Evolutionary conservation across 2,797 vertebrate species (phyloP), one percentile per base, ranked within the genome.

Genomic region (Apogon talboti): DNA sequence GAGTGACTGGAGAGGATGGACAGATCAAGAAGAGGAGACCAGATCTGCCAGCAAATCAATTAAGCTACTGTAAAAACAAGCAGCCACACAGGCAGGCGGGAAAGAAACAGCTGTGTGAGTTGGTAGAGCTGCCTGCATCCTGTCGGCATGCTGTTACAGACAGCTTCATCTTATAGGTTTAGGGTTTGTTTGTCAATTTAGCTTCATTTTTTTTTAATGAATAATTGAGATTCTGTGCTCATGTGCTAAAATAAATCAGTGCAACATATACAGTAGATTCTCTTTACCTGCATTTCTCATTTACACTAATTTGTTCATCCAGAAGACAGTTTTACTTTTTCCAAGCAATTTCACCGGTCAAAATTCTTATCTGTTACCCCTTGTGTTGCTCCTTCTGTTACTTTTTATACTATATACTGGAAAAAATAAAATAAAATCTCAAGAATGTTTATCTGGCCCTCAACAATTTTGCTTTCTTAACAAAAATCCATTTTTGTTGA

Each of bases 401-500:
- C 21, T 24, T 24, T 24, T 24, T 24, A 24, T 24, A 24, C 21
- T 24, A 24, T n/a, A n/a, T 24, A 5, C 21, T 24, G 5, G 21
- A 24, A 24, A 24, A 24, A 24, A 2, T 2, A 2, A 24, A 24
- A 24, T 24, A 24, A 24, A 24, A 24, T 24, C 53, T 49, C 35
- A 46, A 16, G 62, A 67, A 15, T 79, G 69, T 86, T 78, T 80
- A 65, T 68, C 71, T 56, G 62, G 74, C 67, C 77, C 41, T 64
- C 71, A 75, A 76, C 81, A 78, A 72, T 66, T 80, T 71, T 83
- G 48, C 58, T 85, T 84, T 80, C 60, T 46, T 76, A 85, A 66
- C 67, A 51, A 69, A 76, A 81, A 83, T 79, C 76, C 66, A 42
- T 72, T 71, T 80, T 67, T 82, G 70, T 84, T 82, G 81, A 89